Base-by-base conservation (phyloP, 2,888 invertebrate genomes). In the Bruchidius siliquastri region DNA sequence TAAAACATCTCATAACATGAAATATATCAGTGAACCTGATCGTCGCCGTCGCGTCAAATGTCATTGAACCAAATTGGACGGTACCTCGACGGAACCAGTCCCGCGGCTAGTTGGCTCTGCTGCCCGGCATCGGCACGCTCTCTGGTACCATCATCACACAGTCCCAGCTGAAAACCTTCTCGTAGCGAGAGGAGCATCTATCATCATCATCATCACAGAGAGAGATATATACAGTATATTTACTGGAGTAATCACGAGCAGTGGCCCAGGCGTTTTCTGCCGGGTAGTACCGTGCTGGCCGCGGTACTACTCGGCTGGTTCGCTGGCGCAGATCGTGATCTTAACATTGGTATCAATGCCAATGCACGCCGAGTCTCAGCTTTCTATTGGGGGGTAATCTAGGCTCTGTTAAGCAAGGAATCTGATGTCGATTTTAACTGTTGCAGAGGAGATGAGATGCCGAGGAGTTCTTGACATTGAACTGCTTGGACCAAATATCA, bases 31-130 rank as follows among this genome's bases (percentile, higher is more conserved):
- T 49, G 49, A 49, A 4, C 10, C 18, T 49, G 18, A 1, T 49
- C 49, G 6, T 49, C 26, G 8, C n/a, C n/a, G n/a, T n/a, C 10
- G 49, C 49, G 76, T 76, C 73, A 73, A 73, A 77, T 83, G 84
- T 84, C 84, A 83, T 84, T 84, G 83, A 83, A 83, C 83, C 80
- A 83, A 84, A 83, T 83, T 83, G 81, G 81, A 79, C 76, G 49
- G 49, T 49, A 18, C 49, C 18, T 13, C 49, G 49, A 49, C 49
- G 77, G 80, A 82, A 82, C 82, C 81, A 80, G 82, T 82, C 81
- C 78, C 49, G 49, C 49, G 49, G 49, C 49, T 49, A 49, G 49
- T 13, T 49, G 49, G 18, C 13, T 49, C 30, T 30, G 30, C 30
- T 30, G 75, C 76, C 76, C 72, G 75, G 75, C n/a, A n/a, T n/a